These are phyloP conservation scores for Pycnonotus jocosus DNA, from an alignment of 2,113 vertebrate species.

Conservation along the genomic window DNA sequence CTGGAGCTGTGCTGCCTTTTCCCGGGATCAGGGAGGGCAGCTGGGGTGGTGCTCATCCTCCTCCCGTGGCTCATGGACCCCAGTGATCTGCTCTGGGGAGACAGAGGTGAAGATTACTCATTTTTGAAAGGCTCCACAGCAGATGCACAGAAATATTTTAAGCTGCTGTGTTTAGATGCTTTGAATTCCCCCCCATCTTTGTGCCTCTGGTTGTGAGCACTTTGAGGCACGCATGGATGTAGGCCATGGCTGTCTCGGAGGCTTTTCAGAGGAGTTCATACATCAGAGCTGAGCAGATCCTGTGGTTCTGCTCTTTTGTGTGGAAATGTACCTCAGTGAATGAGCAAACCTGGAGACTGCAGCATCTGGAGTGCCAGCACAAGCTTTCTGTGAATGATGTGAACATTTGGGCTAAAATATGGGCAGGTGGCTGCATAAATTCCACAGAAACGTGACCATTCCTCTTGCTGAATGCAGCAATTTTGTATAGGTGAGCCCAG, in stretches of 20 bases:
- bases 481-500: background rate
- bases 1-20: background rate
- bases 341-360: background rate
- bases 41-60: background rate
- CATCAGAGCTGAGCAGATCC: background rate
- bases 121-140: background rate
- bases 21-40: background rate
- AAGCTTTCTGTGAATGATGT: background rate
- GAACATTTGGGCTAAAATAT: background rate
- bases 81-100: background rate
- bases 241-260: background rate
- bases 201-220: background rate
- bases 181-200: background rate
- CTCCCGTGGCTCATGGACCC: rapidly evolving
- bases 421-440: background rate
- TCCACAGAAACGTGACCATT: background rate
- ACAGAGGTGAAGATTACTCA: background rate
- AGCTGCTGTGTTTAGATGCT: background rate
- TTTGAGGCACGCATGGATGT: background rate
- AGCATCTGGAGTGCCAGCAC: background rate
- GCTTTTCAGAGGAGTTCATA: background rate
- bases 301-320: background rate
- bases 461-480: background rate
- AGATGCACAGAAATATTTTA: background rate
- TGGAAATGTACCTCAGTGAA: background rate